phyloP scores from a whole-genome alignment of 2,888 invertebrate species.

The Ormyrus nitidulus region DNA sequence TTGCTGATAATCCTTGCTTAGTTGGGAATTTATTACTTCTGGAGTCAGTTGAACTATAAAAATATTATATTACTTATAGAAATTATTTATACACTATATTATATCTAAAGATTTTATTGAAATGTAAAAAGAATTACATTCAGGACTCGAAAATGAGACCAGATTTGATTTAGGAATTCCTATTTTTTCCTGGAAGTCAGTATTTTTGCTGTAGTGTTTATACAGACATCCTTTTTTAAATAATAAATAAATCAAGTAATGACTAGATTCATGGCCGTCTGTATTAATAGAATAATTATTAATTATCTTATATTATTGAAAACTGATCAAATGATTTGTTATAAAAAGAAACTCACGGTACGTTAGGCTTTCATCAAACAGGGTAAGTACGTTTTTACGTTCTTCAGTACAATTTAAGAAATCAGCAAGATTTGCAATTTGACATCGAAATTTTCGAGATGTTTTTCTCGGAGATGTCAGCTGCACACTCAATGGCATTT shows the following conservation, averaged over 20 bases:
- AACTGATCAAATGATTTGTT: neutral
- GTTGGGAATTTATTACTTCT: slow-evolving; percentile 17
- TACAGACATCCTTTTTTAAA: slow-evolving; percentile 26
- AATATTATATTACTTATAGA: too few species aligned
- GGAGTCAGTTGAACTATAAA: neutral
- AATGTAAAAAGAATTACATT: too few species aligned
- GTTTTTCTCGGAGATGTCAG: too few species aligned
- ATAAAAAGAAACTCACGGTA: slow-evolving; percentile 26
- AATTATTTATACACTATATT: too few species aligned
- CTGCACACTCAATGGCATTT: too few species aligned
- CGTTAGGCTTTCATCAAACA: slow-evolving; percentile 32
- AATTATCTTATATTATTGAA: too few species aligned
- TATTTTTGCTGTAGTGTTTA: slow-evolving; percentile 10
- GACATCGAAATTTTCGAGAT: too few species aligned
- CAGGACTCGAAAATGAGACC: too few species aligned
- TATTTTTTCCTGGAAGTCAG: too few species aligned
- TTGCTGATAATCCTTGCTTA: slow-evolving; percentile 10
- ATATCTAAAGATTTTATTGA: too few species aligned
- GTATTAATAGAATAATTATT: too few species aligned
- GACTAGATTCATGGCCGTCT: slow-evolving; percentile 20
- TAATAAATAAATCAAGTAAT: slow-evolving; percentile 42
- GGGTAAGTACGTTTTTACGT: slow-evolving; percentile 21
- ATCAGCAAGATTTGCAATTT: slow-evolving; percentile 16
- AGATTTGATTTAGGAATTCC: too few species aligned
- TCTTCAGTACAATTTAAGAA: slow-evolving; percentile 21